Conservation (phyloP, 2,797 vertebrate genomes). For the Protosalanx chinensis region DNA sequence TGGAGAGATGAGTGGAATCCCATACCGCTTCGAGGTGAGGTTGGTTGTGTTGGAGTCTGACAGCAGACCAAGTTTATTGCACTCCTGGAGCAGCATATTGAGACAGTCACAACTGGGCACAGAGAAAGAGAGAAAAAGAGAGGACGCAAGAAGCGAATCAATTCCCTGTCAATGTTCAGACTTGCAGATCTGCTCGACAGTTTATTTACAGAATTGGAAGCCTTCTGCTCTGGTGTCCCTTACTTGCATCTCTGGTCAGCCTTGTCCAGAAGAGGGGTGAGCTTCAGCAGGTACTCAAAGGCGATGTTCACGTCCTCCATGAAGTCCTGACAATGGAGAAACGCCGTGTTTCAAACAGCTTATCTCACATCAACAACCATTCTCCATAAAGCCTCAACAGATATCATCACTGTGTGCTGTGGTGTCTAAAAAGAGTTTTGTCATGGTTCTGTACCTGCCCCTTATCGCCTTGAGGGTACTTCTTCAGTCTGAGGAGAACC, state of each 20-base stretch:
- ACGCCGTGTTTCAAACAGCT: not conserved
- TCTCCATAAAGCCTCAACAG: not conserved
- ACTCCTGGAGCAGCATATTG: constrained; percentile 90
- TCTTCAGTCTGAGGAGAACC: constrained; percentile 91
- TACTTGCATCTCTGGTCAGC: constrained; percentile 98
- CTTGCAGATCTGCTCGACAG: no score
- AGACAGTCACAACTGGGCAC: constrained; percentile 88
- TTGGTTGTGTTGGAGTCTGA: constrained; percentile 81
- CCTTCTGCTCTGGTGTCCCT: constrained; percentile 30
- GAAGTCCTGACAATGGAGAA: constrained; percentile 79
- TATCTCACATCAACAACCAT: not conserved
- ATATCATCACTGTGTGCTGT: not conserved
- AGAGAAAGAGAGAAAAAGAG: not conserved
- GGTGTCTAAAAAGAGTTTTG: not conserved
- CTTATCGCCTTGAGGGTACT: constrained; percentile 88
- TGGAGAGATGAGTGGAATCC: not conserved
- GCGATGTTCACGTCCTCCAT: constrained; percentile 90
- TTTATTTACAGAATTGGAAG: not conserved
- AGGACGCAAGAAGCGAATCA: not conserved
- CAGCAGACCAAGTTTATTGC: constrained; percentile 90
- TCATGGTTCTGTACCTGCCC: constrained; percentile 67
- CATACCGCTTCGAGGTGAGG: constrained; percentile 87
- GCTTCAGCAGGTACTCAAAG: constrained; percentile 91
- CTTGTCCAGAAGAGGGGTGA: constrained; percentile 93
- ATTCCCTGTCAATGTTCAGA: no score